Base-by-base conservation (phyloP, 2,888 invertebrate species). In the Thecophora atra region DNA sequence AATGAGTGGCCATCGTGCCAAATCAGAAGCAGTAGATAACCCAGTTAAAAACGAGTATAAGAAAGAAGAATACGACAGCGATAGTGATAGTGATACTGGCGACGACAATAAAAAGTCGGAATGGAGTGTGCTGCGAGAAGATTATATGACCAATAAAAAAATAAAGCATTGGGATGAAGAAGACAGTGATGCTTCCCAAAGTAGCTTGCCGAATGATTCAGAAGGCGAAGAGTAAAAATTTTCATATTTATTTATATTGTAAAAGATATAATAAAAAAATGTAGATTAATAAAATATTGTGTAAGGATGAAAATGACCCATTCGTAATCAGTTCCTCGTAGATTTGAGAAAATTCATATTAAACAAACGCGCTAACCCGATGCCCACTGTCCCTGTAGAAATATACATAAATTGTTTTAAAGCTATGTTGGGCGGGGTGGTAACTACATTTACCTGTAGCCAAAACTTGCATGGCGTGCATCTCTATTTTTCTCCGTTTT, bases 131-230 rank as follows among this genome's bases (percentile, higher is more conserved):
- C 83, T 92, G 30, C 88, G 89, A 86, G 94, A 96, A 81, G 95
- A 97, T 86, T 97, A 94, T 83, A 94, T 95, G 91, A 93, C 94
- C 89, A 94, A 93, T 76, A 92, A 93, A 42, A 93, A 93, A 87
- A 90, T 96, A 87, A 96, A 95, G 87, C 95, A 96, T 86, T 97
- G 97, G 97, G 95, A 96, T 82, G 94, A 94, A 85, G 90, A 93
- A 28, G 81, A 82, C 3, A 78, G 77, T 24, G 78, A 80, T 5
- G 75, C 72, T 26, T 47, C 69, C 37, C 70, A 71, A 37, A 73
- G 70, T 17, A 78, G 75, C 21, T n/a, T 62, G 11, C 72, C 67
- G n/a, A 73, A 77, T 62, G 71, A 60, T 37, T 74, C 56, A 5
- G 74, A 58, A 37, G 42, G 78, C 8, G 73, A 77, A 63, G 72